A percentile compares a stretch with the other conserved stretches of the same genome.
Conservation (phyloP, 1,140 invertebrate genomes). For the Oryzaephilus surinamensis region DNA sequence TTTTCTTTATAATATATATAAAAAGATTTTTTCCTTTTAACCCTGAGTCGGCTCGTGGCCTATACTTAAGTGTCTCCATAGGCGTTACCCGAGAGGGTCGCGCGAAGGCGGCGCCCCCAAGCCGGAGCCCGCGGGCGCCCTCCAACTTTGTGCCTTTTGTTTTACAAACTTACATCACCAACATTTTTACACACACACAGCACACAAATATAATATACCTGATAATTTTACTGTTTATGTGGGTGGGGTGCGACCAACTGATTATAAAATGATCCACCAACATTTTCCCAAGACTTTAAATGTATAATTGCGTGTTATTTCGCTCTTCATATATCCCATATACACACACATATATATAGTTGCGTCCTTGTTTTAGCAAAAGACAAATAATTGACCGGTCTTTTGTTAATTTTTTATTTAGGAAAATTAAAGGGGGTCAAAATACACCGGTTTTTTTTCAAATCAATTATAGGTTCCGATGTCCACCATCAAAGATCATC, state of each 20-base stretch:
- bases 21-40: constrained; percentile 8
- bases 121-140: constrained; percentile 14
- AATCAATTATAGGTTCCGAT: too few species aligned
- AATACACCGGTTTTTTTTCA: too few species aligned
- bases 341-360: background rate
- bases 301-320: constrained; percentile 14
- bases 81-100: constrained; percentile 21
- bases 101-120: constrained; percentile 21
- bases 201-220: too few species aligned
- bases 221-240: constrained; percentile 27
- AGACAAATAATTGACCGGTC: too few species aligned
- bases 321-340: background rate
- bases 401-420: too few species aligned
- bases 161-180: too few species aligned
- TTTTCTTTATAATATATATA: too few species aligned
- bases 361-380: too few species aligned
- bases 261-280: constrained; percentile 16
- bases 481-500: too few species aligned
- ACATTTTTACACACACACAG: too few species aligned
- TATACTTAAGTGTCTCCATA: constrained; percentile 26
- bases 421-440: too few species aligned
- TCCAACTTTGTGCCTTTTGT: constrained; percentile 11
- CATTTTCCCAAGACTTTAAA: constrained; percentile 20
- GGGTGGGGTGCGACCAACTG: constrained; percentile 20
- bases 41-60: constrained; percentile 16